phyloP scores from a whole-genome alignment of 2,797 vertebrate species.

The Enteromius trimaculatus region DNA sequence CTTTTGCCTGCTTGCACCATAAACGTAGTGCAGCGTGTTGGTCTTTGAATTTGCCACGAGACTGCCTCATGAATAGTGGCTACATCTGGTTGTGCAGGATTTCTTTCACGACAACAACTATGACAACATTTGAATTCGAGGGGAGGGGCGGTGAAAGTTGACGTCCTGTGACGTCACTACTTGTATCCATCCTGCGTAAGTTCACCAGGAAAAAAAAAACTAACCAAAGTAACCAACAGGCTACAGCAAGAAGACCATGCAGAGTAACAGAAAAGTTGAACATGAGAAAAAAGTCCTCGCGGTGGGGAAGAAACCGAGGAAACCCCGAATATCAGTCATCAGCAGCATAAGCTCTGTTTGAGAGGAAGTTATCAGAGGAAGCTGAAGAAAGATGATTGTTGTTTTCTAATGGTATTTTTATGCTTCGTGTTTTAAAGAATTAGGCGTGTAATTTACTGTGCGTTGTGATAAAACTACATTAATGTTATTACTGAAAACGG shows the following conservation, averaged over 20 bases:
- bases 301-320: neutral
- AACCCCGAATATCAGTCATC: neutral
- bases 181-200: neutral
- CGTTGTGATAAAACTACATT: neutral
- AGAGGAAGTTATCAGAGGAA: conserved; percentile 3
- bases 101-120: neutral
- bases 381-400: neutral
- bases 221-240: neutral
- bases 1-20: neutral
- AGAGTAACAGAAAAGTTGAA: neutral
- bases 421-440: neutral
- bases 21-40: no score
- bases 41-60: neutral
- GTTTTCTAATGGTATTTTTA: neutral
- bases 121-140: neutral
- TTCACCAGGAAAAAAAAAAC: neutral
- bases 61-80: neutral
- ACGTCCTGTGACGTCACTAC: conserved; percentile 3
- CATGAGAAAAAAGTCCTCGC: no score
- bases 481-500: neutral
- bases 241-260: neutral
- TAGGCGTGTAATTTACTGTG: neutral
- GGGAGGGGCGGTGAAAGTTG: neutral
- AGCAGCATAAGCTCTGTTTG: neutral
- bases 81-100: neutral